Conservation (phyloP, 2,113 vertebrate species). For the Hymenochirus boettgeri region DNA sequence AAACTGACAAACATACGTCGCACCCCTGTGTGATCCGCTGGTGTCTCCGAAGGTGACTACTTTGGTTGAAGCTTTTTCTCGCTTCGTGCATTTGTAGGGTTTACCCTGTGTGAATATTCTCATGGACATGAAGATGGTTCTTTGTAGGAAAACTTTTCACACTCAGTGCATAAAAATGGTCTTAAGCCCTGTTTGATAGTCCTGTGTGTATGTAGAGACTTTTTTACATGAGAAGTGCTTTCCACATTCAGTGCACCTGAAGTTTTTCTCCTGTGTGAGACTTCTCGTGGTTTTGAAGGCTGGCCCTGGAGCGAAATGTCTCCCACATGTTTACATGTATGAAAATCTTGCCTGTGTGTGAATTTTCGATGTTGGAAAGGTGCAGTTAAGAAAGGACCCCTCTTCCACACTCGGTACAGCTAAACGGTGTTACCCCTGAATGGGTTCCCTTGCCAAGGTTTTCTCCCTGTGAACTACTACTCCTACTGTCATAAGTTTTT, state of each 20-base stretch:
- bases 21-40: constrained; percentile 46
- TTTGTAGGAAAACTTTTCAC: constrained; percentile 50
- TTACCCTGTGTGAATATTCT: constrained; percentile 41
- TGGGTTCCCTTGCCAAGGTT: too few species aligned
- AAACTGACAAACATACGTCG: constrained; percentile 44
- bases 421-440: too few species aligned
- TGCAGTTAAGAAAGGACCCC: too few species aligned
- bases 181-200: constrained; percentile 58
- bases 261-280: constrained; percentile 66
- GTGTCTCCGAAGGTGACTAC: constrained; percentile 44
- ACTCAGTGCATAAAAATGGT: constrained; percentile 58
- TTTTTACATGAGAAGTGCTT: constrained; percentile 67
- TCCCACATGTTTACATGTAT: too few species aligned
- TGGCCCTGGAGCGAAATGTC: too few species aligned
- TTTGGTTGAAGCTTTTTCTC: constrained; percentile 41
- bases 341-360: too few species aligned
- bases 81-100: constrained; percentile 40
- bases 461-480: too few species aligned
- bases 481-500: too few species aligned
- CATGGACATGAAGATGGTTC: constrained; percentile 38
- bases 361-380: too few species aligned
- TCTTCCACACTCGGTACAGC: too few species aligned
- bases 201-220: constrained; percentile 56
- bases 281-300: constrained; percentile 57
- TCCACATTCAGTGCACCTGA: constrained; percentile 65